Evolutionary conservation across 2,888 invertebrate genomes (phyloP), one percentile per base, ranked within the genome.

Genomic region (Trimorus sp.): DNA sequence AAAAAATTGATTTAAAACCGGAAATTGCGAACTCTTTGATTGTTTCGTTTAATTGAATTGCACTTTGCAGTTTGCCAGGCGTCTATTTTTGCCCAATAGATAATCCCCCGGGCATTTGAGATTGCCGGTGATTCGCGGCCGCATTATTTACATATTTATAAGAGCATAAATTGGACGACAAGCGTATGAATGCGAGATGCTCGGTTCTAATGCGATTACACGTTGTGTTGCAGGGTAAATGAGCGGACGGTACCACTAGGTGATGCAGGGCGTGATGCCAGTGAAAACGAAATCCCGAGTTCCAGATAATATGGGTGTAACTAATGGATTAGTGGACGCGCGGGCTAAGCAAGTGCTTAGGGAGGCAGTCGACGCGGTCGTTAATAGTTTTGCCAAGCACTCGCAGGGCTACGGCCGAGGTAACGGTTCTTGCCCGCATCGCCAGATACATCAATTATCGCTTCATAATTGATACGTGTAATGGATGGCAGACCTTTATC

Each of bases 341-440:
- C 91, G 93, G 74, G 93, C 93, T 79, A 93, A 93, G 85, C 93
- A 93, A 90, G 93, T 93, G 66, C 92, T 95, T 66, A 94, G 94
- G 87, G 95, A 95, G 89, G 95, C 95, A n/a, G 95, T 95, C 16
- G 95, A 95, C 90, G 95, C 95, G 14, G 95, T 95, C 60, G 95
- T 95, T 85, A 95, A 95, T 90, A 95, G 95, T 90, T 95, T 95
- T 91, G 95, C 95, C 40, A 95, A 95, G 89, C 95, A 95, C 87
- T 94, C 94, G 48, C 95, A 95, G 90, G 94, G 95, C 82, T 95
- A 95, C 89, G 95, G 95, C 81, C 92, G 95, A 93, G 95, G 95
- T 95, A 90, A 48, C 48, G 11, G 8, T 40, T 40, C 40, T 40
- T 40, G 40, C 11, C 11, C 11, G 11, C 11, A 9, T 40, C 40